Evolutionary conservation across 2,888 invertebrate genomes (phyloP), one percentile per base, ranked within the genome.

Genomic region (Metallyticus violacea): DNA sequence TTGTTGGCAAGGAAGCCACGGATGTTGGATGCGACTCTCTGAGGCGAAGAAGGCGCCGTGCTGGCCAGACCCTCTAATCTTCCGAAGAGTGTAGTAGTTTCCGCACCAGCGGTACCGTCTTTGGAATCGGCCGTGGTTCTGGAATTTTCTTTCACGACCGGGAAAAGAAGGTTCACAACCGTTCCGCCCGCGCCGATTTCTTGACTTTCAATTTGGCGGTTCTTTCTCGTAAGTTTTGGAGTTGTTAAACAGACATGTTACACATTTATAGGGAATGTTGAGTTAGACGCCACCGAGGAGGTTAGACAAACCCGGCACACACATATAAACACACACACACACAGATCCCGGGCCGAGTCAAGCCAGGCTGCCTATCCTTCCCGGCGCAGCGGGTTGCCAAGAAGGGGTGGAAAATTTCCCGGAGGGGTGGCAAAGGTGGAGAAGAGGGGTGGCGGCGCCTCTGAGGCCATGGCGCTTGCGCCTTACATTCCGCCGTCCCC

Each of bases 21-120:
- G 92, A 96, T 94, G 92, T 95, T 95, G 92, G 93, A 94, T 91
- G 96, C 95, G 91, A 95, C 95, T 90, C 95, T 93, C 91, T 94
- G 93, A 90, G 95, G 95, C 91, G 95, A 94, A 91, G 94, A 83
- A 9, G 88, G 86, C 85, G 84, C 87, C 81, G 86, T 84, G 83
- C 80, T 94, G 90, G 94, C 91, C 88, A 91, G 94, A 91, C 95
- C 94, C 92, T 95, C 95, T 90, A 95, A 94, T 79, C 40, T 27
- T 77, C 76, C 62, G 2, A 79, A 78, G 25, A 79, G 29, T 25
- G 40, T 29, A 4, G 79, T 30, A 27, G 9, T 6, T 22, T 77
- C 81, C 77, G 78, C n/a, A 26, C 29, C 26, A 7, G 40, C 40
- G 29, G 81, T n/a, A 22, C 30, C 78, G 29, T 77, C 78, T 77